Base-by-base conservation (phyloP, 2,888 invertebrate species). In the Drosophila monieri region DNA sequence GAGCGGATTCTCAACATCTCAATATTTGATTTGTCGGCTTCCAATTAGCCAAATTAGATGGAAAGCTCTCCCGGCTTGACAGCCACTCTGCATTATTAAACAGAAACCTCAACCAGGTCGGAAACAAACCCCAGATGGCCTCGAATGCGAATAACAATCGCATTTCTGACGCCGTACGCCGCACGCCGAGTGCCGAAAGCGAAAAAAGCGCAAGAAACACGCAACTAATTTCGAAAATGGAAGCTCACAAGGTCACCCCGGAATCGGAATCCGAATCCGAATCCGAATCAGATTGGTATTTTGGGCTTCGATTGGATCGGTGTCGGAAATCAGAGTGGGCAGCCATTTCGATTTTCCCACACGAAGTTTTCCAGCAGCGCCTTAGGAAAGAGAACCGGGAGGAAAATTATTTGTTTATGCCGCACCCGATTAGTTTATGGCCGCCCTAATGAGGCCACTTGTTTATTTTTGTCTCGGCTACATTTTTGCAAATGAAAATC, bases 391-490 rank as follows among this genome's bases (percentile, higher is more conserved):
- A 35, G 37, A 23, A 4, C 2, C 35, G 46, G 35, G 43, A 30
- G 27, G 51, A 66, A 62, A 58, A 69, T 64, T 77, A 80, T 84
- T 80, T 86, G 78, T 87, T 77, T 81, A 79, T 77, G 73, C 78
- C 75, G 77, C 80, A 77, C 75, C 78, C 74, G 88, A 80, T 79
- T 85, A 78, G 75, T 88, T 86, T 78, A 85, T 80, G 81, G 77
- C 62, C 53, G 51, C 71, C 49, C 44, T 60, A 64, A 60, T 62
- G 49, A 47, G 47, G 55, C 61, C 53, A 68, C 64, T 64, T 64
- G 64, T 64, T 64, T 88, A 83, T 83, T 85, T 85, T 66, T 14
- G 49, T 62, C 51, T 57, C 49, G 25, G 43, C 41, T 47, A 25
- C 39, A 73, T 57, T 65, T 83, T 76, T 88, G 80, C 80, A 64